phyloP scores from a whole-genome alignment of 2,113 vertebrate genomes.

The Climacteris rufus region DNA sequence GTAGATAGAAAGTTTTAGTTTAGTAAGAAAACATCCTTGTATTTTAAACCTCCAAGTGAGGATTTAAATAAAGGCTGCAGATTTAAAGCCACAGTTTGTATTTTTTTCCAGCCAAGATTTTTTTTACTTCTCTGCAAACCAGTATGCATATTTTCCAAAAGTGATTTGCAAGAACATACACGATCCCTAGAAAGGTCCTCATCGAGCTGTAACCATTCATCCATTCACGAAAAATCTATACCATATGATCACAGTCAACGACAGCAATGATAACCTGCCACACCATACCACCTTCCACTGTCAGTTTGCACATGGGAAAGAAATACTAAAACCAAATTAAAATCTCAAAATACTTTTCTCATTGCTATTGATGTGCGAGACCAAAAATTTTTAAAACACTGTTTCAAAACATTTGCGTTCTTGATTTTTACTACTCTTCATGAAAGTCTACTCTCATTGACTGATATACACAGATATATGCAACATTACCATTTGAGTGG shows the following conservation, averaged over 20 bases:
- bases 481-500: neutral
- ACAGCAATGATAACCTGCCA: neutral
- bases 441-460: neutral
- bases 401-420: neutral
- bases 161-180: rapidly evolving
- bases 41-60: neutral
- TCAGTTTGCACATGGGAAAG: neutral
- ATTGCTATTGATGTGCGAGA: neutral
- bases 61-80: neutral
- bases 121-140: neutral
- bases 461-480: neutral
- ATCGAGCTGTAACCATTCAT: neutral
- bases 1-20: neutral
- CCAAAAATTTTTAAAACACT: neutral
- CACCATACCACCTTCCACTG: neutral
- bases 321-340: neutral
- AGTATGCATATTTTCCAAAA: neutral
- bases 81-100: neutral
- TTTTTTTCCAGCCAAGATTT: neutral
- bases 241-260: neutral
- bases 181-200: neutral
- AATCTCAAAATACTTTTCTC: neutral
- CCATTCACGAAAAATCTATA: neutral
- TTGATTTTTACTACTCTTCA: neutral
- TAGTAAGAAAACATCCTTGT: neutral